Conservation (phyloP, 2,888 invertebrate species). For the Netelia melanura region DNA sequence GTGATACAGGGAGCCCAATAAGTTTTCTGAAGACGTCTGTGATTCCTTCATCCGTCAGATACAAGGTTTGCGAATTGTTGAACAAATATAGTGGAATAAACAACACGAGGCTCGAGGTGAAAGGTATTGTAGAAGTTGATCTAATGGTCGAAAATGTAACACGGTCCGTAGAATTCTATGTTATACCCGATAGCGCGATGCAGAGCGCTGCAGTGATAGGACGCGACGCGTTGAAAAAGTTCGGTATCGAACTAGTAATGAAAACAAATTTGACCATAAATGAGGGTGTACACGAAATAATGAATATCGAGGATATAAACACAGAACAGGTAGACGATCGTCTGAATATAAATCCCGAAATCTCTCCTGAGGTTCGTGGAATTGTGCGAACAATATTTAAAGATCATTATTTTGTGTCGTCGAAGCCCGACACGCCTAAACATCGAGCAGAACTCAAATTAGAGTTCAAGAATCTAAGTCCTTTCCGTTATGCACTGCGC, state of each 20-base stretch:
- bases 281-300: not conserved
- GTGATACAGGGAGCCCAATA: constrained; percentile 47
- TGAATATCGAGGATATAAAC: not conserved
- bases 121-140: constrained; percentile 5
- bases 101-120: constrained; percentile 19
- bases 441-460: not conserved
- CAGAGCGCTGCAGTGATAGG: constrained; percentile 24
- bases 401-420: not conserved
- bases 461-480: not conserved
- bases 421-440: not conserved
- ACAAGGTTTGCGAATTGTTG: constrained; percentile 6
- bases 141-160: constrained; percentile 34
- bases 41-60: constrained; percentile 29
- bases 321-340: not conserved
- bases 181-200: constrained; percentile 23
- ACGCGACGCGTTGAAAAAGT: constrained; percentile 11
- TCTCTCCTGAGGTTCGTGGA: not conserved
- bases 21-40: constrained; percentile 43
- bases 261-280: not conserved
- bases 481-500: constrained; percentile 10
- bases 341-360: constrained; percentile 5
- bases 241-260: constrained; percentile 5
- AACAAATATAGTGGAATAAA: constrained; percentile 40
- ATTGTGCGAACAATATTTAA: not conserved
- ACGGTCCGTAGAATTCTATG: constrained; percentile 7